Evolutionary conservation across 2,888 invertebrate genomes (phyloP), one percentile per base, ranked within the genome.

Genomic region (Eupithecia vulgata): DNA sequence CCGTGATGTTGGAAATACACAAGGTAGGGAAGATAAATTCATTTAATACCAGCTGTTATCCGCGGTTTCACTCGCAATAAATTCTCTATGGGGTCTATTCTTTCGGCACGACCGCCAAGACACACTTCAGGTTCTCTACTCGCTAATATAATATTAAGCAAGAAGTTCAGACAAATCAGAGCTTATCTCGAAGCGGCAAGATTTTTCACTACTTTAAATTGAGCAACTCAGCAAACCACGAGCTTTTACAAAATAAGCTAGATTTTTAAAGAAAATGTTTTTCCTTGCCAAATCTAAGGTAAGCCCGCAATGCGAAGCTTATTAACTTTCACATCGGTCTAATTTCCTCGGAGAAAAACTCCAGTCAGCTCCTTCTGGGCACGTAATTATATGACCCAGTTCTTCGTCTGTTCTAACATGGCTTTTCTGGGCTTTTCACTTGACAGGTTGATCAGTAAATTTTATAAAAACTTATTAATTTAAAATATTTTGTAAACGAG

Each of bases 331-430:
- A 42, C 40, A 42, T 72, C 21, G 72, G 74, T 75, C 70, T 82
- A 80, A 83, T 84, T 83, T 81, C 79, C 80, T 78, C 79, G 73
- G 79, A 81, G 83, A 83, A 81, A 78, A 80, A 79, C 75, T 37
- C 72, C 72, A 66, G 70, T 74, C 76, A 64, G 75, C 78, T 77
- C 80, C 77, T 73, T 79, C 80, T 73, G 78, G 76, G 71, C 76
- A 79, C 78, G 78, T 84, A 85, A 86, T 85, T 84, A 83, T 73
- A 79, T 80, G 85, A 83, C 83, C 83, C 81, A 86, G 83, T 86
- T 87, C 83, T 69, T 30, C 30, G 78, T 76, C 68, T 34, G 5
- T 15, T 30, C 15, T 6, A 61, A 6, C 61, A 34, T 34, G 17
- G 34, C 6, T 17, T 15, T 30, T 7, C 30, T 5, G 12, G 48